phyloP scores from a whole-genome alignment of 2,113 vertebrate genomes.

The Thunnus maccoyii region DNA sequence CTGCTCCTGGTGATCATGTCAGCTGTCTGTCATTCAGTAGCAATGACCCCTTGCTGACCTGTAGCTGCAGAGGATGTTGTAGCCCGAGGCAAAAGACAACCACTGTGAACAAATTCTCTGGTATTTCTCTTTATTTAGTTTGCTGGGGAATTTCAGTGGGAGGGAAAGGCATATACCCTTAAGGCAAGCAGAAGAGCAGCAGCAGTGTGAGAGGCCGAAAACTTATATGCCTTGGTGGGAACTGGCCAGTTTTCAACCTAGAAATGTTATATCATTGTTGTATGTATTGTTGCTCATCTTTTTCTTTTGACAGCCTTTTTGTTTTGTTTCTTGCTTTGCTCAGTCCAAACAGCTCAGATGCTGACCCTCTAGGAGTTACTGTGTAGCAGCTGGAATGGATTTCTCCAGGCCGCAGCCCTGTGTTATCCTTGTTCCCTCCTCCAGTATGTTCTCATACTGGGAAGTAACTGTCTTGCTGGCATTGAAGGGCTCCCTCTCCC shows the following conservation, averaged over 20 bases:
- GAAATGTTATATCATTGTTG: not conserved
- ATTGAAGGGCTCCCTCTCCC: conserved; percentile 55
- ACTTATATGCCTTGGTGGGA: not conserved
- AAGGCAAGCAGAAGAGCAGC: conserved; percentile 40
- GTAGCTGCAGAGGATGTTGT: conserved; percentile 54
- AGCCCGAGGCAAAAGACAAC: conserved; percentile 46
- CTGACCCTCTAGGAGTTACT: conserved; percentile 45
- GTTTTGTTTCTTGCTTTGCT: conserved; percentile 25
- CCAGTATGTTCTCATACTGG: conserved; percentile 53
- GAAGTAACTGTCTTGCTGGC: conserved; percentile 57
- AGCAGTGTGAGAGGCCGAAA: conserved; percentile 25
- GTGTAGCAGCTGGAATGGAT: conserved; percentile 69
- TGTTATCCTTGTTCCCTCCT: conserved; percentile 36
- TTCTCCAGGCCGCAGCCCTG: conserved; percentile 36
- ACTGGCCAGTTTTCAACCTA: conserved; percentile 7
- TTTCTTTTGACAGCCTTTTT: conserved; percentile 16
- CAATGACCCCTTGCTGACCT: conserved; percentile 63
- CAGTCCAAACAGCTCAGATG: conserved; percentile 35
- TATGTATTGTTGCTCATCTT: conserved; percentile 18
- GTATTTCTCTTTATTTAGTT: conserved; percentile 63
- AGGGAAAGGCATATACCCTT: conserved; percentile 54
- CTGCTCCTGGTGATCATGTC: conserved; percentile 27
- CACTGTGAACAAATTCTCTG: conserved; percentile 62
- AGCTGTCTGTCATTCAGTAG: conserved; percentile 60
- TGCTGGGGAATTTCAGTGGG: conserved; percentile 57